phyloP scores from a whole-genome alignment of 2,888 invertebrate genomes.

The Apocheima hispidaria region DNA sequence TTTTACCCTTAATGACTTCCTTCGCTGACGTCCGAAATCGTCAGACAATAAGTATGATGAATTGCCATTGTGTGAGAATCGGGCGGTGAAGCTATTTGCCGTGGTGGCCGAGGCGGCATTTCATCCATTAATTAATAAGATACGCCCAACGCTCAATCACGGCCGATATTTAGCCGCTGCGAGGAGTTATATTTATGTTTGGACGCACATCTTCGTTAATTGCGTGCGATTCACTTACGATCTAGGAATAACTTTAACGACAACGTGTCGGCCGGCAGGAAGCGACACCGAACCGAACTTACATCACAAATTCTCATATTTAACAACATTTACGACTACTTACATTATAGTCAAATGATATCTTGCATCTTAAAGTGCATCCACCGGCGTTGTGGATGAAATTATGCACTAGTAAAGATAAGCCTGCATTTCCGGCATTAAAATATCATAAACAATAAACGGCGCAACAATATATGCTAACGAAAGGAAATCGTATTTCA shows the following conservation, averaged over 20 bases:
- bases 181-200: constrained; percentile 74
- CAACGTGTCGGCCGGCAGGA: constrained; percentile 57
- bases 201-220: constrained; percentile 77
- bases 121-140: constrained; percentile 82
- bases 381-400: constrained; percentile 20
- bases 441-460: constrained; percentile 45
- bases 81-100: constrained; percentile 69
- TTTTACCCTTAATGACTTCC: constrained; percentile 76
- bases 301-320: constrained; percentile 19
- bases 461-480: constrained; percentile 46
- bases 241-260: constrained; percentile 70
- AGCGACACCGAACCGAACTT: constrained; percentile 5
- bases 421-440: constrained; percentile 41
- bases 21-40: constrained; percentile 81
- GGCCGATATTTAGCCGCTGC: constrained; percentile 70
- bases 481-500: constrained; percentile 68
- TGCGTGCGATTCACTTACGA: constrained; percentile 74
- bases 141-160: constrained; percentile 80
- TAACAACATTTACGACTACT: constrained; percentile 25
- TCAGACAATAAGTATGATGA: constrained; percentile 82
- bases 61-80: constrained; percentile 81
- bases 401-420: constrained; percentile 36
- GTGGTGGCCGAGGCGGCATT: constrained; percentile 74
- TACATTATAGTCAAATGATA: constrained; percentile 23
- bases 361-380: constrained; percentile 29